Conservation (phyloP, 2,888 invertebrate genomes). For the Phrixothrix hirtus region DNA sequence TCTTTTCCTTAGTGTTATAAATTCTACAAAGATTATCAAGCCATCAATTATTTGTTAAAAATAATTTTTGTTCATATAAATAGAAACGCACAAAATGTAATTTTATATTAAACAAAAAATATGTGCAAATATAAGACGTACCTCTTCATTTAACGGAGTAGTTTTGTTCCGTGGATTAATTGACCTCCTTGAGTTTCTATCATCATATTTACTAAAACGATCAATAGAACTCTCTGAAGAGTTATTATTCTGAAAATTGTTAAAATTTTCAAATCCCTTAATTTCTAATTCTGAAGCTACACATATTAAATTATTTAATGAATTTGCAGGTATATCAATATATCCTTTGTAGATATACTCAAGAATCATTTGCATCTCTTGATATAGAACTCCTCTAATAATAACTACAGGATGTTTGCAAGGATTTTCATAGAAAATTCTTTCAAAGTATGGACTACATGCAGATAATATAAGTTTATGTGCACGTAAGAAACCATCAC, state of each 20-base stretch:
- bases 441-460: conserved; percentile 76
- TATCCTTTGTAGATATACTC: conserved; percentile 75
- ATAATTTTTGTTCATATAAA: too few species aligned
- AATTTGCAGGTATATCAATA: conserved; percentile 67
- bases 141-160: not conserved
- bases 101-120: not conserved
- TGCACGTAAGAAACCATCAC: conserved; percentile 71
- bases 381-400: conserved; percentile 67
- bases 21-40: too few species aligned
- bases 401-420: conserved; percentile 75
- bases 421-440: conserved; percentile 74
- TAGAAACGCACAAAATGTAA: too few species aligned
- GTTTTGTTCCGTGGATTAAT: not conserved
- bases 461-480: conserved; percentile 75
- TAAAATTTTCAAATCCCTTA: conserved; percentile 59
- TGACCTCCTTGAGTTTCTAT: too few species aligned
- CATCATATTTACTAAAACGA: not conserved
- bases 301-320: conserved; percentile 66
- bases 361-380: conserved; percentile 68
- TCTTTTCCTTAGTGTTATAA: too few species aligned
- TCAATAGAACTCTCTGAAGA: not conserved
- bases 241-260: conserved; percentile 6
- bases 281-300: conserved; percentile 71
- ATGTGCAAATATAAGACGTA: not conserved
- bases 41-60: not conserved